These are phyloP conservation scores for Brachionus paranguensis DNA, from an alignment of 1,140 invertebrate species.

Conservation along the genomic window DNA sequence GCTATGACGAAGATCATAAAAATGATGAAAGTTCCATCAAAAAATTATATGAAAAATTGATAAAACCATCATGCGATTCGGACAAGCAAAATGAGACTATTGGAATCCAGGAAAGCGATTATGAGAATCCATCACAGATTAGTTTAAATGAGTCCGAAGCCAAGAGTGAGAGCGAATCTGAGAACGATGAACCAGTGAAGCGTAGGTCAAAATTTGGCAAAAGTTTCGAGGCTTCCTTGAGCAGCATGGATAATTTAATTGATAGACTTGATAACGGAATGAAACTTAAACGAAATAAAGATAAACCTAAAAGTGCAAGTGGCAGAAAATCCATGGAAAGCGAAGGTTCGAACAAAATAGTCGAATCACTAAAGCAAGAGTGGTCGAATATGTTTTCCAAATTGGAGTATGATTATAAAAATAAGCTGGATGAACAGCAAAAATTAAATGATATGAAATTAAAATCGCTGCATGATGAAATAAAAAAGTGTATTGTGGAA, in stretches of 20 bases:
- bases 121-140: not conserved
- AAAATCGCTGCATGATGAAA: constrained; percentile 31
- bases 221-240: constrained; percentile 12
- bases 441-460: constrained; percentile 30
- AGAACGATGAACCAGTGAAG: not conserved
- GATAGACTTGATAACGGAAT: constrained; percentile 33
- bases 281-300: constrained; percentile 29
- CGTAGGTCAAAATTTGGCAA: constrained; percentile 18
- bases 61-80: not conserved
- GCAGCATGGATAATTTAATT: constrained; percentile 18
- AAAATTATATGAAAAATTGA: constrained; percentile 25
- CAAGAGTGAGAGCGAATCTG: not conserved
- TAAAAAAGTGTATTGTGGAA: constrained; percentile 21
- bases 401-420: constrained; percentile 27
- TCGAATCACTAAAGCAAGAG: constrained; percentile 35
- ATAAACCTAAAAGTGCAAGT: not conserved
- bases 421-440: constrained; percentile 22
- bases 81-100: not conserved
- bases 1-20: not conserved
- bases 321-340: not conserved
- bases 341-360: not conserved
- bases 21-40: constrained; percentile 4
- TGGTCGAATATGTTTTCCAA: constrained; percentile 33
- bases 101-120: not conserved
- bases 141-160: not conserved